phyloP scores from a whole-genome alignment of 2,888 invertebrate species.

The Nineta flava region DNA sequence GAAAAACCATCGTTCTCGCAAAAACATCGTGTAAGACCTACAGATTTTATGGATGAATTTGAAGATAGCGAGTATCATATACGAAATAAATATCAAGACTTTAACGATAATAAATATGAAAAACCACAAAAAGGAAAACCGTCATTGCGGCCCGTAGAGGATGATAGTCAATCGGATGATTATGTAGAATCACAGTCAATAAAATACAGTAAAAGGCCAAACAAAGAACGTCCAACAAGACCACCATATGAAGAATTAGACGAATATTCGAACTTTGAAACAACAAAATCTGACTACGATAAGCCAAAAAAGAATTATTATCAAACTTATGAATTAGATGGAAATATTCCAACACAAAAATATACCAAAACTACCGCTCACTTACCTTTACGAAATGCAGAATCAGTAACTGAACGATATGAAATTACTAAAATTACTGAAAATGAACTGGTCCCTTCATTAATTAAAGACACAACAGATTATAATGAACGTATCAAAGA shows the following conservation, averaged over 20 bases:
- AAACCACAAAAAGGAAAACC: not conserved
- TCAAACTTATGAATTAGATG: not conserved
- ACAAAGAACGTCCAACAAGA: not conserved
- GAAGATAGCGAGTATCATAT: slow-evolving; percentile 2
- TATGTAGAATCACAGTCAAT: not conserved
- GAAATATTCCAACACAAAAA: not conserved
- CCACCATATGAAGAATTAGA: not conserved
- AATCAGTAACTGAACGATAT: slow-evolving; percentile 10
- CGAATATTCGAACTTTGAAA: not conserved
- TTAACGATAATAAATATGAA: not conserved
- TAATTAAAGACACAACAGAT: not conserved
- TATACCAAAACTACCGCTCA: slow-evolving; percentile 2
- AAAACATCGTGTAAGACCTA: slow-evolving; percentile 4
- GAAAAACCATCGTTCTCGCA: not conserved
- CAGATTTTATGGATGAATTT: slow-evolving; percentile 2
- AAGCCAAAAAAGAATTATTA: not conserved
- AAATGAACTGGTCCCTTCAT: slow-evolving; percentile 2
- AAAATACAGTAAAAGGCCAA: not conserved
- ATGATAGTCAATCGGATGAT: not conserved
- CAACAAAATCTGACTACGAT: not conserved
- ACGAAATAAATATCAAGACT: not conserved
- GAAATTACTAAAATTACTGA: slow-evolving; percentile 2
- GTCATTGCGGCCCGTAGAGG: not conserved
- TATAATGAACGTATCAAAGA: not conserved
- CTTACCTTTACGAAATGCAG: slow-evolving; percentile 7